phyloP scores from a whole-genome alignment of 2,113 vertebrate species.

The Prionailurus bengalensis region DNA sequence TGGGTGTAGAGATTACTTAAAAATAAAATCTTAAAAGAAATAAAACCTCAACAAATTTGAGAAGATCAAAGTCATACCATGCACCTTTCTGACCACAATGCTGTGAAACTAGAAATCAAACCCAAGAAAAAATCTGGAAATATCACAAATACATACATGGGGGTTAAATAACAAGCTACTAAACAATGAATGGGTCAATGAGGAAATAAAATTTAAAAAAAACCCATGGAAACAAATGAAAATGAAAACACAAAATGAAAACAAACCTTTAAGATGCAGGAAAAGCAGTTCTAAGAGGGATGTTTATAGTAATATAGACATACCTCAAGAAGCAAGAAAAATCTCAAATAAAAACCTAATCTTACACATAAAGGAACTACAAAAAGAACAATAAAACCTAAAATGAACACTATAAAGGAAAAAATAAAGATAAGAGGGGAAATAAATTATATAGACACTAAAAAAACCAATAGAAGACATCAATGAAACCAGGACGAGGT shows the following conservation, averaged over 20 bases:
- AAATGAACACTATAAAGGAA: background rate
- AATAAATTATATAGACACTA: background rate
- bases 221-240: background rate
- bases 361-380: background rate
- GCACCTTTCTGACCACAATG: background rate
- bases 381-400: background rate
- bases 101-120: background rate
- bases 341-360: background rate
- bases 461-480: background rate
- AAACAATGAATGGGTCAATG: background rate
- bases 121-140: background rate
- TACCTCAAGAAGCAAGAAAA: background rate
- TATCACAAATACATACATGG: background rate
- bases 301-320: background rate
- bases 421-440: background rate
- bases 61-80: background rate
- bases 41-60: background rate
- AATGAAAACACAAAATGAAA: background rate
- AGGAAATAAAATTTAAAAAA: background rate
- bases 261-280: background rate
- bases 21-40: background rate
- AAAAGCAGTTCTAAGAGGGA: background rate
- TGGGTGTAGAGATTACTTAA: background rate
- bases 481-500: background rate
- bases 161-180: background rate